These are phyloP conservation scores for Cherax quadricarinatus DNA, from an alignment of 1,140 invertebrate genomes.

Conservation along the genomic window DNA sequence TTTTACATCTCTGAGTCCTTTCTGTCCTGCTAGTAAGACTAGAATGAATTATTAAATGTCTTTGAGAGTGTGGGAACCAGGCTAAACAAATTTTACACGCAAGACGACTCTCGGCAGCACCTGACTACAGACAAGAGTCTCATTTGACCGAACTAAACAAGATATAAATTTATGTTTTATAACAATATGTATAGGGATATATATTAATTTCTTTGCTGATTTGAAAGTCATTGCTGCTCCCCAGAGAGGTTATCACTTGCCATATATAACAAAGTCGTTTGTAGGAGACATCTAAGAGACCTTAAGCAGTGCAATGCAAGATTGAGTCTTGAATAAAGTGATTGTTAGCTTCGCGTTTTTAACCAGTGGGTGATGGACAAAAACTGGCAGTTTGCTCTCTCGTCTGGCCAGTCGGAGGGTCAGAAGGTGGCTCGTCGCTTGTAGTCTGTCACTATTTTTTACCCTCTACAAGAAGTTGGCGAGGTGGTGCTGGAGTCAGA, in stretches of 20 bases:
- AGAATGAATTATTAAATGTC: too few species aligned
- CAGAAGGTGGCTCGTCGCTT: conserved; percentile 37
- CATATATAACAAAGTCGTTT: too few species aligned
- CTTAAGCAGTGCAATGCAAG: background rate
- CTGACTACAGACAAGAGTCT: background rate
- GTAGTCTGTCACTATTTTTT: conserved; percentile 41
- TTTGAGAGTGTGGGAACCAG: too few species aligned
- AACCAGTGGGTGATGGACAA: background rate
- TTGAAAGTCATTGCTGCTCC: too few species aligned
- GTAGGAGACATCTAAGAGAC: background rate
- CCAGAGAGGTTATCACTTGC: too few species aligned
- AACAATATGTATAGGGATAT: background rate
- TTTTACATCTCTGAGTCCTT: too few species aligned
- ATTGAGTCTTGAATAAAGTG: background rate
- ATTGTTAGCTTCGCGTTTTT: conserved; percentile 26
- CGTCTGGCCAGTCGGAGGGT: conserved; percentile 25
- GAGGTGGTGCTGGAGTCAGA: conserved; percentile 20
- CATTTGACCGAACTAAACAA: background rate
- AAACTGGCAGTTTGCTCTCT: conserved; percentile 26
- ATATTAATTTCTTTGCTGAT: too few species aligned
- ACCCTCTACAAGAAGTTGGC: background rate
- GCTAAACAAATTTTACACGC: background rate
- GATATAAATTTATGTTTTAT: background rate
- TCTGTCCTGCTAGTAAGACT: too few species aligned
- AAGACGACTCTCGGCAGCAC: background rate